These are phyloP conservation scores for Poecile atricapillus DNA, from an alignment of 2,113 vertebrate genomes.

Conservation along the genomic window DNA sequence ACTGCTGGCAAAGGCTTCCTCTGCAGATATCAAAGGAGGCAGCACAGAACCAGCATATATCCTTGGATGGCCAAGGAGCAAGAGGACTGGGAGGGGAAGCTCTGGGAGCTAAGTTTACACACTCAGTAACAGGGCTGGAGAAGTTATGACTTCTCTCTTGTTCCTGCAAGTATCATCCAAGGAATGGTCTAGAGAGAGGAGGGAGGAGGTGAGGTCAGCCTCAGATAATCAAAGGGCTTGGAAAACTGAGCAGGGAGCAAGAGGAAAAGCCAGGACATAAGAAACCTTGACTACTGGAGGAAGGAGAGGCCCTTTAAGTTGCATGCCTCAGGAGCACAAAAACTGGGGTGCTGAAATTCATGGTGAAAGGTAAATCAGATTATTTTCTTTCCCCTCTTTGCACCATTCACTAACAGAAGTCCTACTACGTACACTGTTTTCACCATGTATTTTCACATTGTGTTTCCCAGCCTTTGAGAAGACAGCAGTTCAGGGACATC, in stretches of 20 bases:
- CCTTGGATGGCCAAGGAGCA: neutral
- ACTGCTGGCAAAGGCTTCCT: slow-evolving; percentile 15
- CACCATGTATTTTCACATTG: neutral
- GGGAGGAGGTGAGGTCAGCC: neutral
- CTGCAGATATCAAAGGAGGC: slow-evolving; percentile 40
- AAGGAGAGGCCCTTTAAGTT: neutral
- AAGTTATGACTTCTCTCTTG: neutral
- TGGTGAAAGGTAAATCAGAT: neutral
- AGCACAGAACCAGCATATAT: neutral
- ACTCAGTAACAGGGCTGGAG: neutral
- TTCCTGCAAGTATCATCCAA: neutral
- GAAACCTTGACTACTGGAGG: neutral
- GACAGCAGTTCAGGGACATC: neutral
- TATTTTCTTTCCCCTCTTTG: neutral
- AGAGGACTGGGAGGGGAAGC: neutral
- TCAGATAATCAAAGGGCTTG: neutral
- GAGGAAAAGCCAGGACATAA: neutral
- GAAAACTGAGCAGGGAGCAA: neutral
- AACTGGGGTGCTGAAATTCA: neutral
- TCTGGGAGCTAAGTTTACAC: neutral
- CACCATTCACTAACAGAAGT: neutral
- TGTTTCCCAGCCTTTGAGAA: neutral
- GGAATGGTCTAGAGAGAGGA: neutral
- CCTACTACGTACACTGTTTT: neutral
- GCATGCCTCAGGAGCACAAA: neutral